These are phyloP conservation scores for Pocillopora damicornis DNA, from an alignment of 64 coral and sea anemone species.

Conservation along the genomic window DNA sequence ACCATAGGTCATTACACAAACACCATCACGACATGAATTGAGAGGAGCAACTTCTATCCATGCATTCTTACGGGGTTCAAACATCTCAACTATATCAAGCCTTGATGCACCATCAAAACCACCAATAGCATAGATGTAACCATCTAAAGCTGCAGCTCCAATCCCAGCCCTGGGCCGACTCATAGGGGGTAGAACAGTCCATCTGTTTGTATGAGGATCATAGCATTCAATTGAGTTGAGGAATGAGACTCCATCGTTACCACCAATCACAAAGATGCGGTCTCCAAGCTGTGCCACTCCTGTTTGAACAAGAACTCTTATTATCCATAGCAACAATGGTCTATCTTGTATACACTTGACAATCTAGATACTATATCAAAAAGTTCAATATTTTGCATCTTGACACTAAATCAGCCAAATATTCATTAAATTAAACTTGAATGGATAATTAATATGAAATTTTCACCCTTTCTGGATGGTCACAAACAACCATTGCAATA, in stretches of 20 bases:
- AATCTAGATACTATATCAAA: too few relatives aligned
- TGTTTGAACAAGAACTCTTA: neutral
- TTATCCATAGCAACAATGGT: too few relatives aligned
- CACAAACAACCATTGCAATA: too few relatives aligned
- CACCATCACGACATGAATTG: slow-evolving; percentile 97
- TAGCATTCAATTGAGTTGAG: slow-evolving; percentile 93
- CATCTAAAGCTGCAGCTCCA: slow-evolving; percentile 94
- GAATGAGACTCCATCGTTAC: slow-evolving; percentile 97
- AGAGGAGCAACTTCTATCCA: slow-evolving; percentile 86
- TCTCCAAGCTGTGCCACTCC: slow-evolving; percentile 94
- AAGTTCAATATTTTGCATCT: too few relatives aligned
- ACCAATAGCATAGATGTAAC: slow-evolving; percentile 85
- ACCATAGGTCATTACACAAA: slow-evolving; percentile 91
- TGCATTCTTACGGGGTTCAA: slow-evolving; percentile 89
- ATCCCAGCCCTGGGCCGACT: slow-evolving; percentile 87
- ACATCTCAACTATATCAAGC: slow-evolving; percentile 95
- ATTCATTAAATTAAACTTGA: too few relatives aligned
- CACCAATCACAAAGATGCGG: slow-evolving; percentile 94
- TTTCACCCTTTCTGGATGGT: too few relatives aligned
- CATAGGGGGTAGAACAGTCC: slow-evolving; percentile 87
- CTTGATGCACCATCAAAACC: slow-evolving; percentile 97
- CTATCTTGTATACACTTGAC: too few relatives aligned
- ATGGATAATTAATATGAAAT: too few relatives aligned
- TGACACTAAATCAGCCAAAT: too few relatives aligned
- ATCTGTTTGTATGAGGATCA: slow-evolving; percentile 91